These are phyloP conservation scores for Oreortyx pictus DNA, from an alignment of 2,797 vertebrate genomes.

Conservation along the genomic window DNA sequence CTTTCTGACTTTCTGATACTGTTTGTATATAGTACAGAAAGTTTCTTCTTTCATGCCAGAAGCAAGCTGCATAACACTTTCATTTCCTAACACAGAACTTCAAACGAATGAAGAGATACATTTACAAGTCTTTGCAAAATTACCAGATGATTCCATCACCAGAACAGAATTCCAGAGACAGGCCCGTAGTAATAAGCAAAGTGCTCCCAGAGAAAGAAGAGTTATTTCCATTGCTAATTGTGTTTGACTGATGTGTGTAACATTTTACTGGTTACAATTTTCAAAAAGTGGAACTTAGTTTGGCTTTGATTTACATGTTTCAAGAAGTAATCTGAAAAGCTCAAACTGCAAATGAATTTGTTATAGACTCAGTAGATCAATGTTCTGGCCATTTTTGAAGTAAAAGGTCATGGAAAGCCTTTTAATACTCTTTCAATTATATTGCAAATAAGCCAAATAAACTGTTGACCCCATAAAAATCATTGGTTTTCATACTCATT, in stretches of 20 bases:
- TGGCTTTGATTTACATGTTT: slow-evolving; percentile 11
- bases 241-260: not conserved
- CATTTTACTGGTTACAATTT: not conserved
- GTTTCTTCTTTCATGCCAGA: not conserved
- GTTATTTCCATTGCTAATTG: not conserved
- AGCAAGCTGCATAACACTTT: not conserved
- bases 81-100: not conserved
- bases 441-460: slow-evolving; percentile 61
- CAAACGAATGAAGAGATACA: not conserved
- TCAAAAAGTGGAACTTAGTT: not conserved
- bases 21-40: rapidly evolving
- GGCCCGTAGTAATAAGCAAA: not conserved
- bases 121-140: not conserved
- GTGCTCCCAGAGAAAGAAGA: not conserved
- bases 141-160: not conserved
- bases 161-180: not conserved
- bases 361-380: slow-evolving; percentile 47
- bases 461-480: slow-evolving; percentile 66
- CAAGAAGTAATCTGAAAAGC: slow-evolving; percentile 20
- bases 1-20: not conserved
- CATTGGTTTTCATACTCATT: slow-evolving; percentile 20
- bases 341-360: slow-evolving; percentile 25
- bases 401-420: slow-evolving; percentile 31
- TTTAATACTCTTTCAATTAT: slow-evolving; percentile 51
- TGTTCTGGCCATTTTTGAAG: not conserved